These are phyloP conservation scores for Hyles lineata DNA, from an alignment of 2,888 invertebrate genomes.

Conservation along the genomic window DNA sequence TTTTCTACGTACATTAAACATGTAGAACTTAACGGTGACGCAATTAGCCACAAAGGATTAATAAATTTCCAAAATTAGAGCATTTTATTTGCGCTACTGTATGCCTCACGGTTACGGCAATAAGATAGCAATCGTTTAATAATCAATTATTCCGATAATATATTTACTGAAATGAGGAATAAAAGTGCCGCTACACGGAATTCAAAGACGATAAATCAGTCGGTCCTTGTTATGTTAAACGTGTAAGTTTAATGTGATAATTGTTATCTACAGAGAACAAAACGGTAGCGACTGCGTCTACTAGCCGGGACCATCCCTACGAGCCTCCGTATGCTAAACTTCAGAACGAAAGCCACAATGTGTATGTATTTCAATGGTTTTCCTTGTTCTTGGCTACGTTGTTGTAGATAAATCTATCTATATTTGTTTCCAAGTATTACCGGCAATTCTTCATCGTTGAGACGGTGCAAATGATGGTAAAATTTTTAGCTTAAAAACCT, in stretches of 20 bases:
- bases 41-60: not conserved
- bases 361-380: conserved; percentile 56
- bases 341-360: conserved; percentile 81
- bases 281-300: conserved; percentile 61
- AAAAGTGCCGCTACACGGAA: conserved; percentile 36
- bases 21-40: not conserved
- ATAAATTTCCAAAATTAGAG: conserved; percentile 6
- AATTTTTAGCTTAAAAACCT: too few species aligned
- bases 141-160: conserved; percentile 45
- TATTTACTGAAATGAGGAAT: conserved; percentile 35
- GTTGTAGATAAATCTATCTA: too few species aligned
- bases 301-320: conserved; percentile 86
- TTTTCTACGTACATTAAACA: not conserved
- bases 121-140: conserved; percentile 35
- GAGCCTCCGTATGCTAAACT: conserved; percentile 92
- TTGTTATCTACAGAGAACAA: conserved; percentile 64
- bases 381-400: not conserved
- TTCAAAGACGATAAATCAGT: conserved; percentile 35
- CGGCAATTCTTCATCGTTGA: too few species aligned
- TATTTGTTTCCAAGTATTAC: too few species aligned
- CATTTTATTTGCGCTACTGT: conserved; percentile 42
- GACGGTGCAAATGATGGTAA: too few species aligned
- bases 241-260: conserved; percentile 33
- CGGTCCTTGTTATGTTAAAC: conserved; percentile 35
- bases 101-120: conserved; percentile 20